Evolutionary conservation across 2,888 invertebrate species (phyloP).

Genomic region (Labia minor): DNA sequence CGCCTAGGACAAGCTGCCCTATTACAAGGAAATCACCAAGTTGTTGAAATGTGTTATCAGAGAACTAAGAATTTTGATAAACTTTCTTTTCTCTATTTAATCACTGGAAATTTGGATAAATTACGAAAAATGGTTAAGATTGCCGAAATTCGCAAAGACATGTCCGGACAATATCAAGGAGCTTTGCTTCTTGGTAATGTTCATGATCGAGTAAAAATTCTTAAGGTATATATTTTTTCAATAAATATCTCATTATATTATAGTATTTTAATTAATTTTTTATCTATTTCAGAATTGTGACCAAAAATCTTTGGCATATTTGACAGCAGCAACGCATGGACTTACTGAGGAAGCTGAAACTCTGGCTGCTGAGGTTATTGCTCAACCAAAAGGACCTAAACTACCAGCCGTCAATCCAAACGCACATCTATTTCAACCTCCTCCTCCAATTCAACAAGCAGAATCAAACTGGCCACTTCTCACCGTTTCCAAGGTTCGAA

Average conservation of each 20-base stretch:
- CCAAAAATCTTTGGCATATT: conserved; percentile 74
- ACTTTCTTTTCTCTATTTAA: conserved; percentile 91
- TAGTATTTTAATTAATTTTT: not conserved
- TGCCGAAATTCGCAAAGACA: conserved; percentile 94
- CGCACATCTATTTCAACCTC: conserved; percentile 72
- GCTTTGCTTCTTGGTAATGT: conserved; percentile 87
- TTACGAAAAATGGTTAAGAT: conserved; percentile 98
- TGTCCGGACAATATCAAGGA: conserved; percentile 93
- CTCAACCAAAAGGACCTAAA: conserved; percentile 40
- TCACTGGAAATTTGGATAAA: conserved; percentile 96
- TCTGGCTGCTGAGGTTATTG: conserved; percentile 54
- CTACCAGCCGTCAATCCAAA: conserved; percentile 63
- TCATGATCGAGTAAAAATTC: conserved; percentile 72
- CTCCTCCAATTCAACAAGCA: conserved; percentile 77
- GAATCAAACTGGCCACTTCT: conserved; percentile 96
- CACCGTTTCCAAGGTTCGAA: conserved; percentile 72
- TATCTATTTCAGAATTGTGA: conserved; percentile 36
- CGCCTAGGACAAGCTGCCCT: conserved; percentile 87
- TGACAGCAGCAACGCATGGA: conserved; percentile 90
- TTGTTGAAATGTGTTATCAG: conserved; percentile 99
- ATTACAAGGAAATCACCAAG: conserved; percentile 84
- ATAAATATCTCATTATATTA: not conserved
- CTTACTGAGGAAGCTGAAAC: conserved; percentile 66
- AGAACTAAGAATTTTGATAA: conserved; percentile 99
- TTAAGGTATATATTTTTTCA: conserved; percentile 40